Conservation (phyloP, 1,140 invertebrate genomes). For the Sitodiplosis mosellana region DNA sequence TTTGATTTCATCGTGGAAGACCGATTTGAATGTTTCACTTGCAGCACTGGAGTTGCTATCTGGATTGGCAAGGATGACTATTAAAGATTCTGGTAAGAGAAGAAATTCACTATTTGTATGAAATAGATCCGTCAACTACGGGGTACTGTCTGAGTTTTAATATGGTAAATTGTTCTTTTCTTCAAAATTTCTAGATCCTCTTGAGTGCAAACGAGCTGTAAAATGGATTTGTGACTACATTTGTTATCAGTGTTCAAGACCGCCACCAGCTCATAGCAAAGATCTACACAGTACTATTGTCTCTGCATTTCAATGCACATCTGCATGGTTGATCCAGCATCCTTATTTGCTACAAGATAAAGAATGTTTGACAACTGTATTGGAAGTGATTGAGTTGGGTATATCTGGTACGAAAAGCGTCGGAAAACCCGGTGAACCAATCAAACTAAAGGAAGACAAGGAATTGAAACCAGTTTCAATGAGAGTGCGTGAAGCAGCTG, state of each 20-base stretch:
- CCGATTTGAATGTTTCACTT: constrained; percentile 83
- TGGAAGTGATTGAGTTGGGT: constrained; percentile 94
- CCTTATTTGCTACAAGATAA: constrained; percentile 75
- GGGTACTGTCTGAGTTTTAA: too few species aligned
- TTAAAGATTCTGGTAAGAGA: constrained; percentile 58
- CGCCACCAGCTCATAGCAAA: constrained; percentile 87
- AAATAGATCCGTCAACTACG: too few species aligned
- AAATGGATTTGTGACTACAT: constrained; percentile 98
- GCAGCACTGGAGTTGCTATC: constrained; percentile 82
- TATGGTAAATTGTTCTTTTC: too few species aligned
- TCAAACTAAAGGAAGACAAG: constrained; percentile 90
- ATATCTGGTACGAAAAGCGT: constrained; percentile 86
- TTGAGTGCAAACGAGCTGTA: constrained; percentile 82
- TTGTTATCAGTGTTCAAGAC: constrained; percentile 83
- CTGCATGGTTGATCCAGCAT: constrained; percentile 81
- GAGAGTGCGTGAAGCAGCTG: constrained; percentile 87
- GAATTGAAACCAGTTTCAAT: constrained; percentile 90
- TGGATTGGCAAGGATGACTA: constrained; percentile 69
- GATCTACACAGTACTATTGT: constrained; percentile 97
- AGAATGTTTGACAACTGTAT: constrained; percentile 76
- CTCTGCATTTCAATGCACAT: constrained; percentile 80
- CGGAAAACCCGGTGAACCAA: constrained; percentile 70
- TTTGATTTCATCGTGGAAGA: constrained; percentile 89
- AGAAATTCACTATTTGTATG: background rate
- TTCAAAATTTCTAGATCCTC: constrained; percentile 38